phyloP scores from a whole-genome alignment of 2,113 vertebrate species.

The Carettochelys insculpta region DNA sequence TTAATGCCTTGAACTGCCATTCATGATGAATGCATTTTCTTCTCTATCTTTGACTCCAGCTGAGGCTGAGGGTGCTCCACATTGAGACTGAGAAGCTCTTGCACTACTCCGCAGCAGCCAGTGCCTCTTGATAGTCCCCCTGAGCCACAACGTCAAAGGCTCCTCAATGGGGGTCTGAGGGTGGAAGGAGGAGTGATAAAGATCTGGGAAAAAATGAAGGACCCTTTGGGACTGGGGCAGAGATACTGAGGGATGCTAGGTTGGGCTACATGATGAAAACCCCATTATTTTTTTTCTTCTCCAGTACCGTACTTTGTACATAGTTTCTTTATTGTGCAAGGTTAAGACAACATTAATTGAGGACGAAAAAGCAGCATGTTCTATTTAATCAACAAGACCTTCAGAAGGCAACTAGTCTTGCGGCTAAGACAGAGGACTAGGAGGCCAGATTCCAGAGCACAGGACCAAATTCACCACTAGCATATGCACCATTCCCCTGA shows the following conservation, averaged over 20 bases:
- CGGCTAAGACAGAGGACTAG: neutral
- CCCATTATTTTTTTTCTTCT: neutral
- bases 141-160: neutral
- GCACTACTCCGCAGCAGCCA: accelerated
- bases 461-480: neutral
- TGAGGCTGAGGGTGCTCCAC: accelerated
- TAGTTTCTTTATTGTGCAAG: neutral
- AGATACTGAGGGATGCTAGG: neutral
- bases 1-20: neutral
- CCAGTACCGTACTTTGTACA: neutral
- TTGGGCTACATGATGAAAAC: neutral
- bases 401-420: neutral
- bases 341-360: neutral
- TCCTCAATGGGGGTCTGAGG: neutral
- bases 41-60: accelerated
- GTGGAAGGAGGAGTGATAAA: neutral
- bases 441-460: neutral
- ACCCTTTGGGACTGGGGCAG: neutral
- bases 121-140: neutral
- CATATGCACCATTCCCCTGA: neutral
- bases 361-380: neutral
- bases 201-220: neutral
- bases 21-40: neutral
- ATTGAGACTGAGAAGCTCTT: neutral
- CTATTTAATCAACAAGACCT: neutral